Conservation (phyloP, 1,140 invertebrate genomes). For the Mercenaria mercenaria region DNA sequence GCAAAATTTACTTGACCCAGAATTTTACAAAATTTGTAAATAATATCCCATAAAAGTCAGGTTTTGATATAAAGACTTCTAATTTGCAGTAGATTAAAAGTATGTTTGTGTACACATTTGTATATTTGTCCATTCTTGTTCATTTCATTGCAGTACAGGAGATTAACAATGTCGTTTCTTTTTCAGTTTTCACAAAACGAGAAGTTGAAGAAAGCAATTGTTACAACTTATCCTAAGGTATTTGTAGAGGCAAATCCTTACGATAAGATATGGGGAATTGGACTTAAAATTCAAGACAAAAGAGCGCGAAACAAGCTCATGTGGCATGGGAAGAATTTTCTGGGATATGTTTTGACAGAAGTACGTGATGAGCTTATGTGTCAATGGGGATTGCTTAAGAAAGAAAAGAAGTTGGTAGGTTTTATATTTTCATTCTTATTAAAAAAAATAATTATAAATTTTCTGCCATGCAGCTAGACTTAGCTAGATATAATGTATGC, state of each 20-base stretch:
- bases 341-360: conserved; percentile 78
- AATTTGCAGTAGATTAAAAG: too few relatives aligned
- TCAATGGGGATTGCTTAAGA: background rate
- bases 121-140: too few relatives aligned
- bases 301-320: conserved; percentile 59
- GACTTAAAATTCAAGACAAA: conserved; percentile 70
- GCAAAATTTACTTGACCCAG: too few relatives aligned
- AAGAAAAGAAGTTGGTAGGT: conserved; percentile 1
- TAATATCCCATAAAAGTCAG: too few relatives aligned
- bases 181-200: conserved; percentile 53
- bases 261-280: conserved; percentile 71
- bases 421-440: background rate
- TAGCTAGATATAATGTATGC: background rate
- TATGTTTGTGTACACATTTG: too few relatives aligned
- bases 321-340: conserved; percentile 78
- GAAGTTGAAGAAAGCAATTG: background rate
- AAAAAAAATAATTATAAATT: too few relatives aligned
- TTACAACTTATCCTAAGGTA: conserved; percentile 29
- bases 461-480: too few relatives aligned
- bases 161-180: too few relatives aligned
- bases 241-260: conserved; percentile 52
- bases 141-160: too few relatives aligned
- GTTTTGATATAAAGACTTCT: too few relatives aligned
- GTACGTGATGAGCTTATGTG: conserved; percentile 71
- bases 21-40: too few relatives aligned